phyloP scores from a whole-genome alignment of 2,797 vertebrate genomes.

The Gymnoscopelus microlampas region DNA sequence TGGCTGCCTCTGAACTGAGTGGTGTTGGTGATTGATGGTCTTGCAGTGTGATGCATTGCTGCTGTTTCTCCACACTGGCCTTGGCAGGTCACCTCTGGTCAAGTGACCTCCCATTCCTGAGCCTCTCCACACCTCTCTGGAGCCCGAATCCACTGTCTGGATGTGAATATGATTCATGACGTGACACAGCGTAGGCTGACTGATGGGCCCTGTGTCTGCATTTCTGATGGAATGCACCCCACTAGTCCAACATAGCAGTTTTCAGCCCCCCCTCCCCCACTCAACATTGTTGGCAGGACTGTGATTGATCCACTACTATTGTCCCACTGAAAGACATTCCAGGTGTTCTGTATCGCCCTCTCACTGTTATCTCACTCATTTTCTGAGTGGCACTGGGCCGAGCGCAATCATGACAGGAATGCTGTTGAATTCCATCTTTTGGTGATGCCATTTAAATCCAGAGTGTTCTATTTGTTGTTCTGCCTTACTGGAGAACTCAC shows the following conservation, averaged over 20 bases:
- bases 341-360: background rate
- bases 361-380: background rate
- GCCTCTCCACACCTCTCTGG: slow-evolving; percentile 52
- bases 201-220: slow-evolving; percentile 60
- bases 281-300: background rate
- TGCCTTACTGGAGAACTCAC: too few relatives aligned
- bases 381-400: too few relatives aligned
- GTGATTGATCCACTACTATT: slow-evolving; percentile 13
- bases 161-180: slow-evolving; percentile 75
- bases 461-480: too few relatives aligned
- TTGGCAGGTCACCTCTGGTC: slow-evolving; percentile 63
- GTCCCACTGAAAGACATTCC: slow-evolving; percentile 2
- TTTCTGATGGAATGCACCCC: slow-evolving; percentile 31
- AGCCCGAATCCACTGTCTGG: slow-evolving; percentile 58
- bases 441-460: too few relatives aligned
- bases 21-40: slow-evolving; percentile 74
- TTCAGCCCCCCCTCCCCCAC: slow-evolving; percentile 13
- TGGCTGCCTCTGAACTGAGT: slow-evolving; percentile 66
- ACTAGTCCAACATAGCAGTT: slow-evolving; percentile 43
- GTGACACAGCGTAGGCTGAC: slow-evolving; percentile 50
- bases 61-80: slow-evolving; percentile 59
- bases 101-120: slow-evolving; percentile 73
- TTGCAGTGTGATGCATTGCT: slow-evolving; percentile 66
- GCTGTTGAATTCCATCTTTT: too few relatives aligned
- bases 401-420: too few relatives aligned